phyloP scores from a whole-genome alignment of 2,797 vertebrate species.

The Sparus aurata region DNA sequence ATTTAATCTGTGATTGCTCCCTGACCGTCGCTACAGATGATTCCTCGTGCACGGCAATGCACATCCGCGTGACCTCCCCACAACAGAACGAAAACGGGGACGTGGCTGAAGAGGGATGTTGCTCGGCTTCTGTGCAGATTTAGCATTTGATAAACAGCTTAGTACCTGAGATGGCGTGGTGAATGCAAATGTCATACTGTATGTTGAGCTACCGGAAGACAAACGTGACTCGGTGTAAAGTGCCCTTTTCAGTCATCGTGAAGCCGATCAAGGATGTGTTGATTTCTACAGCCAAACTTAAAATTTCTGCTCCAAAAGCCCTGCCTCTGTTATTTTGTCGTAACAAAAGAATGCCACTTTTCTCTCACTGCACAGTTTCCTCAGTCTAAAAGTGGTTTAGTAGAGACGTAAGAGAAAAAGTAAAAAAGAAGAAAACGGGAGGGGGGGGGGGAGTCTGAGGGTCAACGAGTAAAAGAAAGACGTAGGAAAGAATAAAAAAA shows the following conservation, averaged over 20 bases:
- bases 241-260: background rate
- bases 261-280: background rate
- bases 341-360: background rate
- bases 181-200: background rate
- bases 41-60: background rate
- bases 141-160: conserved; percentile 13
- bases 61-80: conserved; percentile 7
- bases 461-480: background rate
- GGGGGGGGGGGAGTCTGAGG: background rate
- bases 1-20: background rate
- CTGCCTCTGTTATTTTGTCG: conserved; percentile 5
- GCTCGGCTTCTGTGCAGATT: background rate
- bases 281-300: background rate
- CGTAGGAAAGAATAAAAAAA: background rate
- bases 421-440: background rate
- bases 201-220: background rate
- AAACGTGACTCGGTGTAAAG: background rate
- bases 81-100: conserved; percentile 2
- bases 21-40: background rate
- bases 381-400: background rate
- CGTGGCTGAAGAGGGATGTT: background rate
- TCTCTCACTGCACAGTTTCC: background rate
- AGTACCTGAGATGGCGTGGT: background rate
- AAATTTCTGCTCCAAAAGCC: too few relatives aligned
- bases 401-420: background rate